Percentiles rank a stretch among this genome's conserved stretches.
These are phyloP conservation scores for Lutjanus campechanus DNA, from an alignment of 2,797 vertebrate species.

Conservation along the genomic window DNA sequence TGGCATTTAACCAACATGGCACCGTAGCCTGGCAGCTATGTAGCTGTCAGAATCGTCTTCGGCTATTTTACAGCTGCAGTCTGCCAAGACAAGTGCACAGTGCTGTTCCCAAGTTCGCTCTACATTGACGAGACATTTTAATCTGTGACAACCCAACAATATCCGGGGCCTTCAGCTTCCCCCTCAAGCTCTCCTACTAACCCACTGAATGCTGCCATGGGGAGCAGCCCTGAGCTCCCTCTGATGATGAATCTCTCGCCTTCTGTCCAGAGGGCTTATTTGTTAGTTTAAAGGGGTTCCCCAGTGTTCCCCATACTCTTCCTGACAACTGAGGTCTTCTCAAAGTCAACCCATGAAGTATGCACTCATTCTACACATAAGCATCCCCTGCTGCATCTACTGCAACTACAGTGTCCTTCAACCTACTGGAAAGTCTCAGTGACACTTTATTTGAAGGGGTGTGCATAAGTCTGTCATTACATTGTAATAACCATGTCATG, in stretches of 20 bases:
- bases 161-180: conserved; percentile 12
- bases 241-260: conserved; percentile 32
- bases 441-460: too few species aligned
- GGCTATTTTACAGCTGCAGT: conserved; percentile 19
- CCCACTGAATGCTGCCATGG: conserved; percentile 14
- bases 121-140: conserved; percentile 33
- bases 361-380: not conserved
- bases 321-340: conserved; percentile 49
- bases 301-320: conserved; percentile 7
- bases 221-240: conserved; percentile 5
- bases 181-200: conserved; percentile 3
- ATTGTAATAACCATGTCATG: too few species aligned
- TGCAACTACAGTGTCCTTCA: not conserved
- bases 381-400: conserved; percentile 1
- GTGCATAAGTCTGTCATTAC: too few species aligned
- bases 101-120: conserved; percentile 19
- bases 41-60: conserved; percentile 43
- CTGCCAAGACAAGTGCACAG: conserved; percentile 40
- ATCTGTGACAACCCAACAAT: conserved; percentile 27
- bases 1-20: conserved; percentile 46
- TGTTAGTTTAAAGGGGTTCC: conserved; percentile 26
- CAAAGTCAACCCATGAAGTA: conserved; percentile 31
- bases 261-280: conserved; percentile 36
- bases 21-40: conserved; percentile 47
- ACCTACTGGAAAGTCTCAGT: not conserved